phyloP scores from a whole-genome alignment of 2,888 invertebrate genomes.

The Gastracanthus pulcherrimus region DNA sequence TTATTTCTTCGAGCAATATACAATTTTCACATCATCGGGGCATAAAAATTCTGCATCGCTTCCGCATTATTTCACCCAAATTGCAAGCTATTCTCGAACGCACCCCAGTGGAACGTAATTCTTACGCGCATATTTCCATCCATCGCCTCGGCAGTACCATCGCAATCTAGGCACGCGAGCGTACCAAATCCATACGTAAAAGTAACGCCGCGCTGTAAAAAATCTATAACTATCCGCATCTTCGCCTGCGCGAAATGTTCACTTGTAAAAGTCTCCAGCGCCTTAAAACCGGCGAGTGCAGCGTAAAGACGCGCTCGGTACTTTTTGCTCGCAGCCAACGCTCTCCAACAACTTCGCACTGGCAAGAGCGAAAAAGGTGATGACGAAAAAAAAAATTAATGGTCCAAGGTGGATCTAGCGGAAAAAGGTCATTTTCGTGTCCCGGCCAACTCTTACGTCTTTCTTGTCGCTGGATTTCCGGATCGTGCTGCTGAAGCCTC shows the following conservation, averaged over 20 bases:
- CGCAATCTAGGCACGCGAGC: not conserved
- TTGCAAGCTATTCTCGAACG: not conserved
- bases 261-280: not conserved
- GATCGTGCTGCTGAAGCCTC: not conserved
- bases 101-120: not conserved
- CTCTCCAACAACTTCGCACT: not conserved
- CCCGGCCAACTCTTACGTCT: not conserved
- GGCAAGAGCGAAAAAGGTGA: not conserved
- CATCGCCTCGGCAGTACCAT: not conserved
- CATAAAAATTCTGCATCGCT: slow-evolving; percentile 22
- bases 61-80: slow-evolving; percentile 33
- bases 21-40: slow-evolving; percentile 1
- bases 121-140: not conserved
- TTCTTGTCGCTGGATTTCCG: slow-evolving; percentile 14
- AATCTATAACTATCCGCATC: not conserved
- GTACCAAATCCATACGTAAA: not conserved
- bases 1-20: not conserved
- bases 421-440: slow-evolving; percentile 32
- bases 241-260: not conserved
- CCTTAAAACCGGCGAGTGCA: not conserved
- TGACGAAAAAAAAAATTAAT: slow-evolving; percentile 15
- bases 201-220: not conserved
- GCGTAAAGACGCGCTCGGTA: not conserved
- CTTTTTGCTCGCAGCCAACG: not conserved
- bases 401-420: not conserved